Conservation (phyloP, 2,888 invertebrate genomes). For the Leptothorax acervorum region DNA sequence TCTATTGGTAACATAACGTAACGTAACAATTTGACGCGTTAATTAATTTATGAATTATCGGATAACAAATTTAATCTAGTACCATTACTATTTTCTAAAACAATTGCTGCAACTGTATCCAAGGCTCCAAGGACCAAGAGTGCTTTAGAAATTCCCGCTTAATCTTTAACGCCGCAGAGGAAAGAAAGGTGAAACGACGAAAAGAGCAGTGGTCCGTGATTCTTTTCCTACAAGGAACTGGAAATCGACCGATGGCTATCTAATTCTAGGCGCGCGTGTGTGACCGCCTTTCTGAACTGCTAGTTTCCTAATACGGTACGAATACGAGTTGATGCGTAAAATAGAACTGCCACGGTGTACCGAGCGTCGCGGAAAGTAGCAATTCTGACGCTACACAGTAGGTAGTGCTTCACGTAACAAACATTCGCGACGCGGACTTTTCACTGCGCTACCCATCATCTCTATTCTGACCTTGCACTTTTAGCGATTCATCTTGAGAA, state of each 20-base stretch:
- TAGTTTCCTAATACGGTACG: conserved; percentile 77
- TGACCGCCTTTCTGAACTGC: conserved; percentile 76
- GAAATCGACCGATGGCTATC: conserved; percentile 59
- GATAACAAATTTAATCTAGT: neutral
- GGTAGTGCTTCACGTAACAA: conserved; percentile 42
- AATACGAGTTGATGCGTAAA: conserved; percentile 69
- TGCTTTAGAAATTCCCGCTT: neutral
- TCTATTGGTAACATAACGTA: neutral
- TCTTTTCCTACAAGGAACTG: conserved; percentile 43
- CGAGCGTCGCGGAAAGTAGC: conserved; percentile 48
- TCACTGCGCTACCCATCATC: conserved; percentile 3
- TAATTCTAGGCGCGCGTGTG: conserved; percentile 54
- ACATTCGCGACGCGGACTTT: conserved; percentile 30
- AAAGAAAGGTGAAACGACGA: conserved; percentile 35
- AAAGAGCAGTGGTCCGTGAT: conserved; percentile 21
- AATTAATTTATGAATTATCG: conserved; percentile 14
- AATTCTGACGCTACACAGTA: conserved; percentile 25
- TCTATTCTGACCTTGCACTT: conserved; percentile 15
- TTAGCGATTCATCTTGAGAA: conserved; percentile 22
- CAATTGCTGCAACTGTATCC: neutral
- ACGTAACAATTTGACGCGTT: neutral
- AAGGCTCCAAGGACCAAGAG: neutral
- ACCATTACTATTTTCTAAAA: neutral
- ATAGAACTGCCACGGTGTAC: conserved; percentile 64
- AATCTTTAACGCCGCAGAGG: neutral